Base-by-base conservation (phyloP, 2,797 vertebrate species). In the Smutsia gigantea region DNA sequence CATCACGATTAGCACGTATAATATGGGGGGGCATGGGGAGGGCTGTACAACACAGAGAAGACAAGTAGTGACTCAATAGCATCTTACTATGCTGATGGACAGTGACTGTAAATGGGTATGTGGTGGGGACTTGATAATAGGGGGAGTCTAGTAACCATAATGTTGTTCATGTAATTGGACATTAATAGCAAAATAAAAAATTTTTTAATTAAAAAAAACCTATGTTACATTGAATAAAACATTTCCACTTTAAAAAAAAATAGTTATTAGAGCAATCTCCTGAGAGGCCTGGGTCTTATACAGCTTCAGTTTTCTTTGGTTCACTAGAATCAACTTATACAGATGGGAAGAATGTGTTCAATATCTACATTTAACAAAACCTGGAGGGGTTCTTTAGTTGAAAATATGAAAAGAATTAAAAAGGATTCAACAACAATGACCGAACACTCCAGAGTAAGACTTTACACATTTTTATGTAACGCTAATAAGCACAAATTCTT, bases 291-390 rank as follows among this genome's bases (percentile, higher is more conserved):
- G 13, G 15, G 15, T 57, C 13, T 69, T 66, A 72, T 0, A 77
- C 14, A 25, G 3, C 63, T 89, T 72, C 34, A 23, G 23, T 85
- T 96, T 93, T 55, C 7, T 89, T 31, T 89, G 7, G 10, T 15
- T 94, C 37, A 68, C 25, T 49, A 59, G 7, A 77, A 57, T 46
- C 68, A 29, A 69, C 63, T 93, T 72, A 69, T 4, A 57, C 53
- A 72, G 42, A 71, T 34, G 49, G 12, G 21, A 96, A 90, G 29
- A 25, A 74, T 93, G 14, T 39, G 34, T 87, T 95, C 37, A 37
- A 25, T 72, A 90, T 68, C 37, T 77, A 66, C 55, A 77, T 42
- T 72, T 72, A 90, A 78, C 63, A 96, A 95, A 93, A 42, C 18
- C 18, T 71, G 29, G 7, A 92, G 72, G 3, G 8, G 42, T 90